phyloP scores from a whole-genome alignment of 2,888 invertebrate species.

The Mayetiola destructor region DNA sequence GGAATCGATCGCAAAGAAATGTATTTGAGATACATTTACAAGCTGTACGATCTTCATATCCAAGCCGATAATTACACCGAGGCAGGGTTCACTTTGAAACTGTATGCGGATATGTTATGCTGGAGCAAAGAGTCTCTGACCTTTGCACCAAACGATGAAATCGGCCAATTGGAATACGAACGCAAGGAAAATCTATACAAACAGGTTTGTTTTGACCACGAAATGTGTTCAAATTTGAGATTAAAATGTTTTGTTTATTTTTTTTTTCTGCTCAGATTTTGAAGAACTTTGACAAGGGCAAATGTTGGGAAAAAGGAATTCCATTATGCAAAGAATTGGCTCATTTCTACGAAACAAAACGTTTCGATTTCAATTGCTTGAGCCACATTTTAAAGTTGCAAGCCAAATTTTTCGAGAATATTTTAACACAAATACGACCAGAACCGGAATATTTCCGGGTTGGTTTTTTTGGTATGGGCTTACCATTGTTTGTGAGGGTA shows the following conservation, averaged over 20 bases:
- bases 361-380: slow-evolving; percentile 78
- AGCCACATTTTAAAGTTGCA: slow-evolving; percentile 71
- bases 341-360: slow-evolving; percentile 66
- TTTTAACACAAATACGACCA: slow-evolving; percentile 71
- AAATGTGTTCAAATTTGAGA: neutral
- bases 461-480: slow-evolving; percentile 85
- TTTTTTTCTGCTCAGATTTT: slow-evolving; percentile 45
- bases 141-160: slow-evolving; percentile 48
- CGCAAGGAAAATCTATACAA: slow-evolving; percentile 79
- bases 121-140: slow-evolving; percentile 58
- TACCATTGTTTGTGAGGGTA: slow-evolving; percentile 88
- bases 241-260: neutral
- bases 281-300: slow-evolving; percentile 85
- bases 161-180: slow-evolving; percentile 72
- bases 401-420: slow-evolving; percentile 83
- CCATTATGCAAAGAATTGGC: slow-evolving; percentile 83
- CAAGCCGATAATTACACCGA: slow-evolving; percentile 87
- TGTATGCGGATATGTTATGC: slow-evolving; percentile 80
- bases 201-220: slow-evolving; percentile 35
- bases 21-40: slow-evolving; percentile 90
- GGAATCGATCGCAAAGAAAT: slow-evolving; percentile 91
- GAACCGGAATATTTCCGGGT: slow-evolving; percentile 93
- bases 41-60: slow-evolving; percentile 80
- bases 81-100: slow-evolving; percentile 83
- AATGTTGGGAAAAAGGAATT: slow-evolving; percentile 94